Evolutionary conservation across 1,140 invertebrate genomes (phyloP), one percentile per base, ranked within the genome.

Genomic region (Neodiprion virginianus): DNA sequence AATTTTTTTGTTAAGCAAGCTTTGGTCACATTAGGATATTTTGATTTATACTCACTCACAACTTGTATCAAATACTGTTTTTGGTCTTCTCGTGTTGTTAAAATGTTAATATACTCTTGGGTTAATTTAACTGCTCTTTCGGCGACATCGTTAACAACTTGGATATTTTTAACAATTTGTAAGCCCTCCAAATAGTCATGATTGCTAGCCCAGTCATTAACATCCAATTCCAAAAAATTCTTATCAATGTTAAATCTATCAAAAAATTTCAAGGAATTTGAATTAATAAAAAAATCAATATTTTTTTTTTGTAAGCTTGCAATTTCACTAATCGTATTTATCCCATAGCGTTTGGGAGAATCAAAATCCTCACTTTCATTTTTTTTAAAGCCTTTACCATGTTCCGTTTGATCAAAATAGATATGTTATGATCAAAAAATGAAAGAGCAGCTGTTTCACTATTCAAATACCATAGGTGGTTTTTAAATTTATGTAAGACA

Each of bases 391-490:
- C 50, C 10, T 10, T 53, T 14, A 53, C 50, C 50, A 53, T 53
- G 10, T 53, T 53, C 10, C 50, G 11, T 66, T 47, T 67, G 28
- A 61, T 73, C 47, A 11, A 10, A 11, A 53, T 12, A n/a, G 75
- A 40, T 1, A 79, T 21, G 65, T 49, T 48, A 28, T 68, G n/a
- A 72, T 79, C 78, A 49, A 82, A 82, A 67, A 81, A 78, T 17
- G 76, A 53, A 67, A 79, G 73, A 10, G 76, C 73, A n/a, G 72
- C 70, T 68, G 68, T 72, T 76, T 79, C 78, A 3, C 69, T 53
- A 61, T 73, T 76, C n/a, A 80, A 73, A 66, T 79, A 82, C 76
- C 77, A 81, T 66, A 82, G 67, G 69, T 80, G 77, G 47, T 78
- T 77, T 7, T 73, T 76, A n/a, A 79, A 72, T 75, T 79, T 80